Evolutionary conservation across 2,888 invertebrate genomes (phyloP).

Genomic region (Aricia artaxerxes): DNA sequence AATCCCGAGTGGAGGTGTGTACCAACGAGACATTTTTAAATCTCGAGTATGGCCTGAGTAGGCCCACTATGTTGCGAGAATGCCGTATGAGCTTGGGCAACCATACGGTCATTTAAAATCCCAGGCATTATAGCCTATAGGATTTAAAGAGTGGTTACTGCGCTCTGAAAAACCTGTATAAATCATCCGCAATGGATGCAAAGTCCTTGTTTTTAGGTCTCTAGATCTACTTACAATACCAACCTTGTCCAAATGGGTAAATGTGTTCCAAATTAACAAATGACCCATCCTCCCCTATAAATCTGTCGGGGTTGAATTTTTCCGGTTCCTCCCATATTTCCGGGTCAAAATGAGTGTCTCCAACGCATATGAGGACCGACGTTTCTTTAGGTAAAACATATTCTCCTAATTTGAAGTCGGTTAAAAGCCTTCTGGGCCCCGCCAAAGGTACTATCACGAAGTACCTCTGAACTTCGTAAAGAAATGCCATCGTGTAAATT

Average conservation of each 20-base stretch:
- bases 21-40: too few relatives aligned
- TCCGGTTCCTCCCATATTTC: conserved; percentile 79
- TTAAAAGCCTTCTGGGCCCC: conserved; percentile 72
- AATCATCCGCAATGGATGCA: too few relatives aligned
- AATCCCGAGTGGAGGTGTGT: too few relatives aligned
- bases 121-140: too few relatives aligned
- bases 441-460: conserved; percentile 77
- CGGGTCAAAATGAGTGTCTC: conserved; percentile 77
- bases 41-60: too few relatives aligned
- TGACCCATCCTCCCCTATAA: conserved; percentile 77
- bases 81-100: too few relatives aligned
- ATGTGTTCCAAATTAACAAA: conserved; percentile 77
- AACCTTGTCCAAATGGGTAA: conserved; percentile 85
- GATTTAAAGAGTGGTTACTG: too few relatives aligned
- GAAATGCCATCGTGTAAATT: conserved; percentile 76
- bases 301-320: conserved; percentile 82
- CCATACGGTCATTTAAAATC: too few relatives aligned
- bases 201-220: too few relatives aligned
- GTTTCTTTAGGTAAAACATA: conserved; percentile 74
- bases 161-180: too few relatives aligned
- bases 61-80: too few relatives aligned
- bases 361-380: conserved; percentile 74
- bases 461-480: conserved; percentile 79
- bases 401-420: conserved; percentile 61
- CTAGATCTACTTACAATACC: conserved; percentile 39